Evolutionary conservation across 2,797 vertebrate genomes (phyloP), one percentile per base, ranked within the genome.

Genomic region (Malurus leucopterus): DNA sequence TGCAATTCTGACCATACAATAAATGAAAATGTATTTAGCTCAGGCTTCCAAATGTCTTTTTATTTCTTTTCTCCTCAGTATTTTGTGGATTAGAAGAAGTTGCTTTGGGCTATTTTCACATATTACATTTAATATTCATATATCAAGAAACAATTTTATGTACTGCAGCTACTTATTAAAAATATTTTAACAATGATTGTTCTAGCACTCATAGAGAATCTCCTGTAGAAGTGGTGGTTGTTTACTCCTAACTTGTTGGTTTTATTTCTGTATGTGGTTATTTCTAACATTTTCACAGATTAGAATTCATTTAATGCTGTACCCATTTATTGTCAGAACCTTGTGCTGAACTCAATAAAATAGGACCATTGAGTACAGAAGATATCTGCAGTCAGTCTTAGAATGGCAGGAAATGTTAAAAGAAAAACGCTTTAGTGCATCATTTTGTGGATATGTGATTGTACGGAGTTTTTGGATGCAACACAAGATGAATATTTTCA

Each of bases 81-180:
- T 84, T 90, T 77, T 55, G 13, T 54, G 32, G 15, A 47, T 47
- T 78, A 91, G 41, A 87, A 87, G 44, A 64, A 80, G 57, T 72
- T 59, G 19, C 84, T 89, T 86, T 65, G 23, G 68, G 73, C 71
- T 85, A 57, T 89, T 92, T 41, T 79, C 59, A 91, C 22, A 17
- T 80, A 85, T 76, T 86, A 54, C 21, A 91, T 80, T 85, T 93
- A 81, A 90, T 88, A 94, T 88, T 49, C 40, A 54, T 63, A n/a
- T 53, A 79, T 69, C 46, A 82, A 59, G 63, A 74, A 84, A 86
- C 41, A 69, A 32, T 18, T 50, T 19, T 41, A 55, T 67, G 18
- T 75, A 29, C 22, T 70, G 23, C 26, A 41, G 24, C 27, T 85
- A 51, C 17, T 22, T 70, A 50, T 75, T 44, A 88, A 53, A 80